phyloP scores from a whole-genome alignment of 2,797 vertebrate species.

The Danionella dracula region DNA sequence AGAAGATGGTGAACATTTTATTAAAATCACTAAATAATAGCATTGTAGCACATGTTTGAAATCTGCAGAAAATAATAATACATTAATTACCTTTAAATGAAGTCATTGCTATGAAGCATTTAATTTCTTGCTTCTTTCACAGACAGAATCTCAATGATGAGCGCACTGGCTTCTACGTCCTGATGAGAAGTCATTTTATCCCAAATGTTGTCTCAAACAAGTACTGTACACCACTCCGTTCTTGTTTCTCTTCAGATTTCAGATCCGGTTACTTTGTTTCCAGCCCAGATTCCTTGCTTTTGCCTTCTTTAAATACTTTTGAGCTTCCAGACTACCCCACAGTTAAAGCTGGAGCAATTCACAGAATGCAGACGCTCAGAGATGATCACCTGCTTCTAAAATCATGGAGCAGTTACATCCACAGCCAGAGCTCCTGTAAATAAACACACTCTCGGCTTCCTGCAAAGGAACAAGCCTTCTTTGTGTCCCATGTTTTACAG shows the following conservation, averaged over 20 bases:
- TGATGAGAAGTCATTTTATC: slow-evolving; percentile 39
- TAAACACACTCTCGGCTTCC: slow-evolving; percentile 5
- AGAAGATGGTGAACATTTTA: no score
- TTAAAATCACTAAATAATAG: no score
- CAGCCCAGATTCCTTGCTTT: no score
- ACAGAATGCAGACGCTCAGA: slow-evolving; percentile 25
- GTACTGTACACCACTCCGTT: slow-evolving; percentile 29
- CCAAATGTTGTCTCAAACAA: slow-evolving; percentile 33
- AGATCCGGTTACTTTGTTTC: slow-evolving; percentile 31
- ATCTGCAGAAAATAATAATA: no score
- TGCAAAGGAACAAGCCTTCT: slow-evolving; percentile 44
- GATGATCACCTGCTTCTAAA: slow-evolving; percentile 2
- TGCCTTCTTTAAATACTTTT: no score
- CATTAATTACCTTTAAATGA: slow-evolving; percentile 60
- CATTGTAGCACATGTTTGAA: no score
- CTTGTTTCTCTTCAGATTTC: not conserved
- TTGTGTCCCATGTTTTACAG: slow-evolving; percentile 43
- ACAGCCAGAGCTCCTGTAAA: slow-evolving; percentile 33
- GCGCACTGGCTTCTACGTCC: slow-evolving; percentile 26
- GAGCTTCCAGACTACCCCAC: no score
- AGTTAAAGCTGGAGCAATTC: no score
- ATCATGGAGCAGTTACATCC: slow-evolving; percentile 32
- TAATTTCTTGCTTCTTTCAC: slow-evolving; percentile 1
- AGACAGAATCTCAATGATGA: slow-evolving; percentile 35
- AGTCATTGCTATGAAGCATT: slow-evolving; percentile 35